Evolutionary conservation across 1,140 invertebrate genomes (phyloP), one percentile per base, ranked within the genome.

Genomic region (Octopus sinensis): DNA sequence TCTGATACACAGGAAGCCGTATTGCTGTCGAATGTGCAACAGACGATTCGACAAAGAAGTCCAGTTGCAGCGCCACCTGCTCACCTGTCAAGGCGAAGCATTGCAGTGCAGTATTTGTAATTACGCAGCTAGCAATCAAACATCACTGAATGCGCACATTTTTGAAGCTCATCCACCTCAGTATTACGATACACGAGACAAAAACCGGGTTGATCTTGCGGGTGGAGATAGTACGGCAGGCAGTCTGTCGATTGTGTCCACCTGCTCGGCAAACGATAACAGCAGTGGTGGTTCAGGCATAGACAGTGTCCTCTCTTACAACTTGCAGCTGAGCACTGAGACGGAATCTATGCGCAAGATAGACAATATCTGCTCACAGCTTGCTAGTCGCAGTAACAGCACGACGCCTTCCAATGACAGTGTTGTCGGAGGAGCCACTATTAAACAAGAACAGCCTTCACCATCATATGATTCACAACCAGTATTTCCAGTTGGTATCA

Each of bases 1-100:
- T 9, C 83, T 86, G 56, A 85, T 88, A 17, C 88, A 89, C 79
- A 85, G 83, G 82, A 85, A 86, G 51, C 86, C 87, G 4, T 84
- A 82, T 80, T 84, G 81, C 75, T 88, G 87, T 84, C 82, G 79
- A 23, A 82, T 87, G 17, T 88, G 88, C 84, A 84, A 85, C 82
- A 87, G 88, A 76, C 84, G 85, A 4, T 89, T 89, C 81, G 87
- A 88, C 82, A 81, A 83, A 13, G 85, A 85, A 5, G 86, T 86
- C 43, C 87, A 88, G 82, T 84, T 89, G 76, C 86, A 89, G 83
- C 79, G 87, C 6, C 88, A 88, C 54, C 73, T 88, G 78, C 84
- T 87, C 76, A 86, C 86, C 12, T 87, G 87, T 79, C 88, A 86
- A 10, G 85, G 86, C 10, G 83, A 85, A 78, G 54, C 86, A 62